Evolutionary conservation across 2,797 vertebrate genomes (phyloP).

Genomic region (Melanotaenia maccullochi): DNA sequence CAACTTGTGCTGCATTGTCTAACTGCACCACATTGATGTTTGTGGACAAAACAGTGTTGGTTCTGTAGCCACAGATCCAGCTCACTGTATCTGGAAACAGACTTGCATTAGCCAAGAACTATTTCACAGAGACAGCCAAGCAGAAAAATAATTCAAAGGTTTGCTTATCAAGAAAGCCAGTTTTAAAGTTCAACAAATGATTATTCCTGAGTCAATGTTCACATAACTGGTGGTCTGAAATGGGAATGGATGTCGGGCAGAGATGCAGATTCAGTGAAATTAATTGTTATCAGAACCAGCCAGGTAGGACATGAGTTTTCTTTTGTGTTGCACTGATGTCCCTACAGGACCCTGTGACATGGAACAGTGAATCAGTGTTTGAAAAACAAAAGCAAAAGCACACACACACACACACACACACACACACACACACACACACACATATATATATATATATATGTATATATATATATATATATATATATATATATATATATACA

Average conservation of each 20-base stretch:
- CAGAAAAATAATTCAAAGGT: constrained; percentile 85
- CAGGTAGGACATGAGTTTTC: constrained; percentile 38
- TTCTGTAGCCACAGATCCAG: constrained; percentile 58
- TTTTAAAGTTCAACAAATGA: constrained; percentile 83
- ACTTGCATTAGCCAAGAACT: constrained; percentile 79
- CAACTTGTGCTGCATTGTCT: constrained; percentile 38
- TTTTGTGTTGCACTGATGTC: constrained; percentile 11
- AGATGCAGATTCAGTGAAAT: constrained; percentile 73
- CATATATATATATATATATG: too few relatives aligned
- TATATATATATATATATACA: too few relatives aligned
- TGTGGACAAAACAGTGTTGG: constrained; percentile 43
- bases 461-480: too few relatives aligned
- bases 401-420: too few relatives aligned
- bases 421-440: too few relatives aligned
- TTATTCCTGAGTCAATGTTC: constrained; percentile 82
- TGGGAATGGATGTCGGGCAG: constrained; percentile 69
- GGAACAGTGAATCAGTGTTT: constrained; percentile 40
- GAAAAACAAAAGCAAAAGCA: neutral
- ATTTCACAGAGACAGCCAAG: constrained; percentile 83
- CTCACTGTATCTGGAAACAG: constrained; percentile 77
- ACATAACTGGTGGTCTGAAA: constrained; percentile 76
- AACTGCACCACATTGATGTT: constrained; percentile 47
- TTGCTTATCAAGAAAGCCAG: constrained; percentile 79
- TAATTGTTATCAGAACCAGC: constrained; percentile 75
- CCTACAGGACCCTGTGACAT: constrained; percentile 43